Evolutionary conservation across 1,140 invertebrate genomes (phyloP), one percentile per base, ranked within the genome.

Genomic region (Lordiphosa stackelbergi): DNA sequence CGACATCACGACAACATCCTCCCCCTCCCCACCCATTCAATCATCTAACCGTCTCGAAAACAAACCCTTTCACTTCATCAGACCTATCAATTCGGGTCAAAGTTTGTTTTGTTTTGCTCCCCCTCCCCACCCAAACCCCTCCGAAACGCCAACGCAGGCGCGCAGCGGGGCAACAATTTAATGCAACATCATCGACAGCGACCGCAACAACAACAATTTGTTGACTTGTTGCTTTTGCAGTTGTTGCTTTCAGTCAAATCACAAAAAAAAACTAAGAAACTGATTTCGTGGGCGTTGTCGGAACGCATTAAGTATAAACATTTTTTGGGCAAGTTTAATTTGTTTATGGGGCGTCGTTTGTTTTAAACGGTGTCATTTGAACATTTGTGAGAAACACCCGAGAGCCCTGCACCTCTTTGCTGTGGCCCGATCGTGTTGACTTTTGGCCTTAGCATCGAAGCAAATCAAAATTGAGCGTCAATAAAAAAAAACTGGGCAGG

Each of bases 171-270:
- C 63, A 71, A 35, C 69, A 68, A 75, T 81, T 79, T 81, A 81
- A 75, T 81, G 75, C 77, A 79, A 74, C 71, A 75, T 79, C 77
- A 81, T 81, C 62, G 54, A 43, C 61, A 52, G 35, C 59, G 70
- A 73, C 64, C 51, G 52, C 64, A 68, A 36, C 63, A 49, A 45
- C 56, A 45, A 38, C 38, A 53, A 79, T 66, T 79, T 74, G 73
- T 64, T 77, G 73, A 47, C 38, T 42, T 49, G 37, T 28, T 51
- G 36, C 35, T 38, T 37, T 53, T 48, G 61, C 73, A 79, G 74
- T 79, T 79, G 74, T 75, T 81, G 66, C 40, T 53, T 79, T 75
- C 75, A 81, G 56, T 79, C 77, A 74, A 11, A n/a, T n/a, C n/a
- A n/a, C n/a, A n/a, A n/a, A n/a, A n/a, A n/a, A n/a, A n/a, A n/a